A percentile compares a stretch with the other conserved stretches of the same genome.
These are phyloP conservation scores for Leptonema lineaticorne DNA, from an alignment of 1,140 invertebrate genomes.

Conservation along the genomic window DNA sequence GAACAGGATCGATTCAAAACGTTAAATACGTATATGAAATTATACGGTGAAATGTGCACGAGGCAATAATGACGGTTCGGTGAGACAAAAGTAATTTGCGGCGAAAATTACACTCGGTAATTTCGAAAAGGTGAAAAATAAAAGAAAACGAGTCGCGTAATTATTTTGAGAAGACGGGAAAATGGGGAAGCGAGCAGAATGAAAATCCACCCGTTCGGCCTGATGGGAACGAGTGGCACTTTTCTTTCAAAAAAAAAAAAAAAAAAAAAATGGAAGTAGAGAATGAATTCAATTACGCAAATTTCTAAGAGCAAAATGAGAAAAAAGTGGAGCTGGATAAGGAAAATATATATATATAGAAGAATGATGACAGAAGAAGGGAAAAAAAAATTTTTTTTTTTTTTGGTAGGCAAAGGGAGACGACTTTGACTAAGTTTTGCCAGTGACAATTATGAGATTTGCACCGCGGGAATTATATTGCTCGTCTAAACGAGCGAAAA, in stretches of 20 bases:
- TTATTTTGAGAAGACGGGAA: neutral
- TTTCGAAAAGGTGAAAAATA: conserved; percentile 1
- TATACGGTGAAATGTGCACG: no score
- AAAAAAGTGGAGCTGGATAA: conserved; percentile 14
- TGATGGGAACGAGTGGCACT: conserved; percentile 21
- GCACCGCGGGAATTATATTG: conserved; percentile 13
- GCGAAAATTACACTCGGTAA: conserved; percentile 1
- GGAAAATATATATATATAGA: no score
- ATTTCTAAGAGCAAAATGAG: conserved; percentile 31
- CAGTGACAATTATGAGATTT: conserved; percentile 34
- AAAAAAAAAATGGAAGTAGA: conserved; percentile 27
- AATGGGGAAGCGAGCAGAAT: neutral
- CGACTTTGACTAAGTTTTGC: conserved; percentile 22
- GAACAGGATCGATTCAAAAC: no score
- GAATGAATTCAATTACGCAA: conserved; percentile 39
- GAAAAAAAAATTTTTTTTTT: neutral
- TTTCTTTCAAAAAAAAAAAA: no score
- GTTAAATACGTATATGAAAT: no score
- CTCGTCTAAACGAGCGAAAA: neutral
- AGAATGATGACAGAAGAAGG: neutral
- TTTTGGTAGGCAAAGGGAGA: neutral
- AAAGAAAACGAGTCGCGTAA: conserved; percentile 1
- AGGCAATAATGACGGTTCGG: neutral
- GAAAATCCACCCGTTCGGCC: neutral
- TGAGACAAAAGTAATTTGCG: neutral